Evolutionary conservation across 2,888 invertebrate genomes (phyloP), one percentile per base, ranked within the genome.

Genomic region (Brachyptera risi): DNA sequence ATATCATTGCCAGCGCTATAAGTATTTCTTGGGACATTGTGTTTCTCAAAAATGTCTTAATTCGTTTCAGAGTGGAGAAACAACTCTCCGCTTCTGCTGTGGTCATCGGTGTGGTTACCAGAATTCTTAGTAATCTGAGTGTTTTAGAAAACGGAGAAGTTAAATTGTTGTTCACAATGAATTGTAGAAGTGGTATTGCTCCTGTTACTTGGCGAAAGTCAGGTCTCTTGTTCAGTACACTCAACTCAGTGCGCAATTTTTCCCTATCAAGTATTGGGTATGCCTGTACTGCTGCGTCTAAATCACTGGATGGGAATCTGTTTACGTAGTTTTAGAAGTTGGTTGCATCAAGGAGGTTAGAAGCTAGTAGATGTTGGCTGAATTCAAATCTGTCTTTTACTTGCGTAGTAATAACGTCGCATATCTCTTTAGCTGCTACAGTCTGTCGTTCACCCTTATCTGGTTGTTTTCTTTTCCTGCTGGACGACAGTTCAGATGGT

Each of bases 51-150:
- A 31, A 31, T 5, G 35, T 31, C 35, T 31, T 31, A 11, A 31
- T 31, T 31, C 35, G 35, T 31, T 31, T 31, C 35, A 31, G 35
- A 5, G 65, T 61, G 15, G 68, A 68, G 58, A 69, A 67, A 59
- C 63, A 65, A 31, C 67, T 61, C 64, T 69, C 69, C 3, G 62
- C 61, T 63, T 70, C 69, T 31, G 68, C 37, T 37, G 68, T 66
- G 31, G 66, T 61, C 69, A 71, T 69, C 3, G 70, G 70, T 11
- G 63, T 68, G 38, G 71, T 70, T 37, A 66, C 50, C n/a, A 70
- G 23, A 23, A 71, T 68, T 50, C 66, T 40, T 42, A 71, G 58
- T n/a, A 71, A 62, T 66, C 68, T 68, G 27, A 64, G 54, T 27
- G 62, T 67, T 63, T 69, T 68, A 42, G 61, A 26, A 59, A 71